Evolutionary conservation across 2,888 invertebrate genomes (phyloP).

Genomic region (Ommatoiulus sabulosus): DNA sequence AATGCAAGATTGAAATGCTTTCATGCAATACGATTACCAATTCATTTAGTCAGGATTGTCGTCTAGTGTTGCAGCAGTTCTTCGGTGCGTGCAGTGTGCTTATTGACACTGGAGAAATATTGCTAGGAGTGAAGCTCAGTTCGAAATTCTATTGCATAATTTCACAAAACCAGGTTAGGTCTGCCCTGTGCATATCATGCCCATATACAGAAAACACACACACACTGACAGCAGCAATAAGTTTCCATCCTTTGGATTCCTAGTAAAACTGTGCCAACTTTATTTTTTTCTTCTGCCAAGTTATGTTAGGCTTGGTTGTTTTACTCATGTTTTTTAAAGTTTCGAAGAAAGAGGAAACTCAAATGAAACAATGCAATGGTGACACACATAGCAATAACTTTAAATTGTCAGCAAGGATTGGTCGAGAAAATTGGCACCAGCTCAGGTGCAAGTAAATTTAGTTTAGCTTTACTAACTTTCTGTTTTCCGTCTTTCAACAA

Average conservation of each 20-base stretch:
- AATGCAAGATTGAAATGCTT: too few relatives aligned
- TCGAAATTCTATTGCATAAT: background rate
- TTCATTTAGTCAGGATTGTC: background rate
- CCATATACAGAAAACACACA: background rate
- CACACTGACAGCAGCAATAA: background rate
- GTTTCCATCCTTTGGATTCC: background rate
- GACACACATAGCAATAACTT: conserved; percentile 31
- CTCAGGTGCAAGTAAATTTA: conserved; percentile 30
- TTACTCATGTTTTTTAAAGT: conserved; percentile 1
- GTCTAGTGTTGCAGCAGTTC: background rate
- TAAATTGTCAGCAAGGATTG: conserved; percentile 36
- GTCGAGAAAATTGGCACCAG: conserved; percentile 7
- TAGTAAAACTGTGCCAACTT: conserved; percentile 1
- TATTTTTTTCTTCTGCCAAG: background rate
- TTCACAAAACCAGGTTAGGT: background rate
- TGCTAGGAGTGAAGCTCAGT: background rate
- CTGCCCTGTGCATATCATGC: conserved; percentile 21
- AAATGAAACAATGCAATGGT: background rate
- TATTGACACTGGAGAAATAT: background rate
- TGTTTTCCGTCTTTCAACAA: conserved; percentile 3
- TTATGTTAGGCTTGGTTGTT: conserved; percentile 6
- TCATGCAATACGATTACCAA: background rate
- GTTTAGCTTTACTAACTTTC: conserved; percentile 2
- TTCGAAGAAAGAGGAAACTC: background rate
- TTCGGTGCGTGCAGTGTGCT: background rate